Percentiles rank a stretch among this genome's conserved stretches.
These are phyloP conservation scores for Caenorhabditis plicata DNA, from an alignment of 2,888 invertebrate genomes.

Conservation along the genomic window DNA sequence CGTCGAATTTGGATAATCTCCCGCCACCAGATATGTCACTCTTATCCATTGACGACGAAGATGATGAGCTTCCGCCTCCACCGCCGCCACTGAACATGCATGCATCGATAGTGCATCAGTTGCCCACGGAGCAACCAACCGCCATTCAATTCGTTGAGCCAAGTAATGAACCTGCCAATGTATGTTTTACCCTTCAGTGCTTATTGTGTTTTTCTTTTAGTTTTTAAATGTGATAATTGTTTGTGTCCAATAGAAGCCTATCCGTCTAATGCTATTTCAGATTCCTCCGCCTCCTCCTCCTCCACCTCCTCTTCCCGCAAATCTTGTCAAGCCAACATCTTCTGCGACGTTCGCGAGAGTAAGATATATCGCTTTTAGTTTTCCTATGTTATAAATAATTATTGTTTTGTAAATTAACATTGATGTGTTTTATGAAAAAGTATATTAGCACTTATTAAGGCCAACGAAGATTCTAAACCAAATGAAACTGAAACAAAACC, in stretches of 20 bases:
- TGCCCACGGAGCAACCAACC: constrained; percentile 36
- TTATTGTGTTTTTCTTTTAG: background rate
- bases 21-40: constrained; percentile 46
- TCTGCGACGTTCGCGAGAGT: constrained; percentile 25
- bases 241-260: background rate
- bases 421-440: background rate
- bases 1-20: constrained; percentile 15
- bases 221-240: background rate
- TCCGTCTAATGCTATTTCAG: constrained; percentile 9
- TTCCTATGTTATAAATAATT: background rate
- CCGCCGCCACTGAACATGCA: constrained; percentile 57
- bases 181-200: constrained; percentile 5
- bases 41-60: constrained; percentile 51
- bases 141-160: constrained; percentile 37
- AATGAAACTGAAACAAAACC: constrained; percentile 1
- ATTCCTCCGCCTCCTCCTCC: constrained; percentile 51
- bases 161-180: constrained; percentile 25
- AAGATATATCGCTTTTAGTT: background rate
- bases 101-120: constrained; percentile 46
- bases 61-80: constrained; percentile 59
- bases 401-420: background rate
- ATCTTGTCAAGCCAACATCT: constrained; percentile 13
- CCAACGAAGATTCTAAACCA: constrained; percentile 1
- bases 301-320: constrained; percentile 51
- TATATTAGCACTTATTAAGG: background rate